Evolutionary conservation across 1,140 invertebrate species (phyloP), one percentile per base, ranked within the genome.

Genomic region (Cepaea nemoralis): DNA sequence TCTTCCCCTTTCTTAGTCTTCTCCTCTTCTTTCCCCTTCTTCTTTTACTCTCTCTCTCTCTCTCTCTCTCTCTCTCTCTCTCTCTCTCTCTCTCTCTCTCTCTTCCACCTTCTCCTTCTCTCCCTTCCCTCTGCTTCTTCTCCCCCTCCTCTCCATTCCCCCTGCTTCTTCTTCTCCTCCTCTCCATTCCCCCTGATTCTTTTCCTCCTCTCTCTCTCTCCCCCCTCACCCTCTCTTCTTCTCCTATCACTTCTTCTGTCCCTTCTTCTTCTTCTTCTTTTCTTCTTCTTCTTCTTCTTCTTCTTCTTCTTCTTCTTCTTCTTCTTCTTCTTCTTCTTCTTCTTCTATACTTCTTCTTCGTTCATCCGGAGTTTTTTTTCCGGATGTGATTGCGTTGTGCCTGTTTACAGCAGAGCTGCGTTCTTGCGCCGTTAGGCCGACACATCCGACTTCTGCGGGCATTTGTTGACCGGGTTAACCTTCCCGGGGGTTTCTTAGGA

Each of bases 281-380:
- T n/a, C 24, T 67, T 67, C 12, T n/a, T 67, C 27, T n/a, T n/a
- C 24, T 67, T n/a, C 12, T 67, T 12, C n/a, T 67, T n/a, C 63
- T 67, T n/a, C n/a, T 31, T n/a, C 33, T 67, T n/a, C 63, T 67
- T 67, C 12, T 35, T 67, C 33, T 67, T 35, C 27, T 67, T 67
- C n/a, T 67, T 67, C 27, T 35, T 31, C 27, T n/a, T n/a, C n/a
- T n/a, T n/a, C n/a, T n/a, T n/a, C n/a, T n/a, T n/a, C n/a, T n/a
- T n/a, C n/a, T n/a, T n/a, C n/a, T n/a, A n/a, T n/a, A n/a, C n/a
- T n/a, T n/a, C n/a, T n/a, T n/a, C n/a, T n/a, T n/a, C n/a, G n/a
- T n/a, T n/a, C n/a, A n/a, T n/a, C n/a, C n/a, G n/a, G n/a, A n/a
- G n/a, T n/a, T n/a, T n/a, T n/a, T n/a, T n/a, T n/a, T n/a, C n/a